Conservation (phyloP, 2,888 invertebrate species). For the Lasioglossum pauxillum region DNA sequence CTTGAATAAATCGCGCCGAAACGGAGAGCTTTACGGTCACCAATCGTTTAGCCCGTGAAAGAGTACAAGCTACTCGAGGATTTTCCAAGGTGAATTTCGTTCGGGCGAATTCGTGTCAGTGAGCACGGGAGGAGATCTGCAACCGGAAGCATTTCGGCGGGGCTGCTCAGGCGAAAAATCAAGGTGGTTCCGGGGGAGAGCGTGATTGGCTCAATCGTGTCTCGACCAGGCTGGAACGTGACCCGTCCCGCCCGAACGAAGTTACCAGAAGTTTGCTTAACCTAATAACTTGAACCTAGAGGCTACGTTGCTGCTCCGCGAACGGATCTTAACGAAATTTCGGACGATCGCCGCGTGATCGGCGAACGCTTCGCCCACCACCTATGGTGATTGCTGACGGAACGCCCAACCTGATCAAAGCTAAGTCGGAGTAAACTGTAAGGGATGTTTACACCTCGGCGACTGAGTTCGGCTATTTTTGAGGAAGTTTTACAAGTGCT, state of each 20-base stretch:
- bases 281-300: conserved; percentile 71
- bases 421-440: background rate
- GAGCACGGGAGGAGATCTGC: conserved; percentile 41
- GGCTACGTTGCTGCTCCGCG: conserved; percentile 7
- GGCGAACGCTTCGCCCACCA: conserved; percentile 5
- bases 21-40: conserved; percentile 20
- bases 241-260: conserved; percentile 71
- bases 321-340: conserved; percentile 54
- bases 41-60: conserved; percentile 24
- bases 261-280: conserved; percentile 77
- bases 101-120: conserved; percentile 33
- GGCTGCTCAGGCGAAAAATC: conserved; percentile 52
- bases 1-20: conserved; percentile 8
- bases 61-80: background rate
- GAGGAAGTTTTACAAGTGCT: no score
- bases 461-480: no score
- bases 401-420: background rate
- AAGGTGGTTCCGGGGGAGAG: conserved; percentile 34
- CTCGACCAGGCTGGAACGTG: conserved; percentile 59
- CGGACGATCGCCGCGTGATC: conserved; percentile 21
- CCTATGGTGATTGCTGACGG: background rate
- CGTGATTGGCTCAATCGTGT: conserved; percentile 62
- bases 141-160: conserved; percentile 55
- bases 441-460: no score
- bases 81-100: conserved; percentile 13